phyloP scores from a whole-genome alignment of 2,113 vertebrate species.

The Rhipidura dahli region DNA sequence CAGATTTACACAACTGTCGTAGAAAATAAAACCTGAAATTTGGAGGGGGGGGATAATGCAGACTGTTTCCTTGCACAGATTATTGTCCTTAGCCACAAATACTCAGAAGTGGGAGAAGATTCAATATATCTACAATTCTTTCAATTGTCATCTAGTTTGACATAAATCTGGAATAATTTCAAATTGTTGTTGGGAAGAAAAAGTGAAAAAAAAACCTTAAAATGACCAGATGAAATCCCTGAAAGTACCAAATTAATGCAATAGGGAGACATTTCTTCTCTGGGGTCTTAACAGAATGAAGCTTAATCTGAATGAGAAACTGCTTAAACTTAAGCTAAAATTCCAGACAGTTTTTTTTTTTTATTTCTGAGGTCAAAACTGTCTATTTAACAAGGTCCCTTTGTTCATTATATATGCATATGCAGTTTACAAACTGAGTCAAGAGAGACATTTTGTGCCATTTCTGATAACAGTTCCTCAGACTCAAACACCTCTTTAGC shows the following conservation, averaged over 20 bases:
- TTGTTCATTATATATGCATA: not conserved
- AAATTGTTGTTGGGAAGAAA: not conserved
- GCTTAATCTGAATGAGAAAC: not conserved
- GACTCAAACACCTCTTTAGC: conserved; percentile 39
- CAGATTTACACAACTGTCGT: not conserved
- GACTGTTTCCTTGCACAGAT: not conserved
- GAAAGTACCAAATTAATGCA: not conserved
- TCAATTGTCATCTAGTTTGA: not conserved
- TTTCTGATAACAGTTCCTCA: conserved; percentile 30
- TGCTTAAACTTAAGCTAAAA: not conserved
- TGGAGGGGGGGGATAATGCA: not conserved
- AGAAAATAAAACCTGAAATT: not conserved
- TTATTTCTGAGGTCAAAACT: not conserved
- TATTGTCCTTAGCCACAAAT: not conserved
- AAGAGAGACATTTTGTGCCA: conserved; percentile 27
- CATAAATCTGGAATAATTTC: not conserved
- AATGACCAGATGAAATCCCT: not conserved
- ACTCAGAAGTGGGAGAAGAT: not conserved
- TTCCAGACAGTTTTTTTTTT: not conserved
- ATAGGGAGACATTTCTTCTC: not conserved
- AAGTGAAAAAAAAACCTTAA: not conserved
- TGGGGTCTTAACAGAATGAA: not conserved
- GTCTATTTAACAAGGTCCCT: not conserved
- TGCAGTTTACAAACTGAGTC: conserved; percentile 29
- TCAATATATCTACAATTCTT: not conserved